Base-by-base conservation (phyloP, 37 sponge, comb jelly and placozoan species). In the Beroe ovata region DNA sequence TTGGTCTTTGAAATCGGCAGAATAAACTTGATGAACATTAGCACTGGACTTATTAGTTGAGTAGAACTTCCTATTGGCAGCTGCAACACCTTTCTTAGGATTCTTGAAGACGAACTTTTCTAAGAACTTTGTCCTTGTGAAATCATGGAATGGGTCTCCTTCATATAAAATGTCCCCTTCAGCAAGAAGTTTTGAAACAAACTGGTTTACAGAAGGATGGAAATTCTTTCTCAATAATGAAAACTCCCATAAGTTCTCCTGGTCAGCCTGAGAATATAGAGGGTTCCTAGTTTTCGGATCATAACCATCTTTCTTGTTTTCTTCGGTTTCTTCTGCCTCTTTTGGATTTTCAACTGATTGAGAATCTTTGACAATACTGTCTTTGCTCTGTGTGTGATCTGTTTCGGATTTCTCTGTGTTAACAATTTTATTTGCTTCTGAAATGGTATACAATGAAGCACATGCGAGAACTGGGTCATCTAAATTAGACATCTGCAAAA, bases 71-170 rank as follows among this genome's bases (percentile, higher is more conserved):
- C 94, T 93, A 42, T 92, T 90, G 21, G 92, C 64, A 59, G 91
- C 88, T 60, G 90, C 91, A 1, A 89, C 95, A 92, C 89, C 92
- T 72, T 94, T 92, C 91, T 99, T 99, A 1, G 99, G 99, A 58
- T 94, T 96, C 89, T 94, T 96, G 92, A 90, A 95, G 35, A 96
- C 93, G 89, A 99, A 96, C 29, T 93, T 91, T 60, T 99, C 99
- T 64, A 99, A 84, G 64, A 99, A 99, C 33, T 93, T 93, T 35
- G 89, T 91, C 26, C 94, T 60, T n/a, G 96, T 93, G 90, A 99
- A 99, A 66, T 96, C 95, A 42, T 92, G 64, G 32, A 99, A 88
- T 20, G 99, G 96, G 59, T 99, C 99, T 6, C 99, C 93, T 6
- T 89, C 37, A 66, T 95, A 99, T 11, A 58, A 39, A 23, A 97